Evolutionary conservation across 2,888 invertebrate genomes (phyloP).

Genomic region (Amblyteles armatorius): DNA sequence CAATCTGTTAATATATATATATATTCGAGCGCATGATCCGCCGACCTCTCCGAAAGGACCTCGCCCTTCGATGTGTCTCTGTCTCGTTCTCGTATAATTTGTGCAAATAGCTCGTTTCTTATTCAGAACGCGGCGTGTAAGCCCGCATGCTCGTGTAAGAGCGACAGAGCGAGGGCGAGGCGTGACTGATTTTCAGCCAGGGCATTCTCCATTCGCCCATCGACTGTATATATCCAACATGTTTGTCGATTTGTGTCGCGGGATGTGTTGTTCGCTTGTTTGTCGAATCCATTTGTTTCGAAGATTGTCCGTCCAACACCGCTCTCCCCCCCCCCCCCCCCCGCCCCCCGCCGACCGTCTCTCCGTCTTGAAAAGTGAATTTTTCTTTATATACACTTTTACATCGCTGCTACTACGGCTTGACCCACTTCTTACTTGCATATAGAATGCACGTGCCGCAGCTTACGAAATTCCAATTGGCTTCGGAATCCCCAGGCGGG

Average conservation of each 20-base stretch:
- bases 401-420: conserved; percentile 27
- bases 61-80: conserved; percentile 58
- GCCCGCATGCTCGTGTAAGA: conserved; percentile 55
- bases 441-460: conserved; percentile 40
- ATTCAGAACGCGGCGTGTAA: conserved; percentile 75
- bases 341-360: conserved; percentile 14
- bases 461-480: conserved; percentile 55
- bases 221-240: conserved; percentile 63
- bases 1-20: not conserved
- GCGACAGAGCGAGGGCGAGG: conserved; percentile 48
- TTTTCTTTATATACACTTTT: conserved; percentile 28
- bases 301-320: conserved; percentile 72
- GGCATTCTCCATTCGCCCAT: not conserved
- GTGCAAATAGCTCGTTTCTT: conserved; percentile 76
- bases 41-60: conserved; percentile 44
- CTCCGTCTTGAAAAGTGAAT: conserved; percentile 28
- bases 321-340: conserved; percentile 4
- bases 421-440: conserved; percentile 47
- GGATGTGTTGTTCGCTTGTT: conserved; percentile 73
- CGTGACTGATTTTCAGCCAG: conserved; percentile 45
- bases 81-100: conserved; percentile 71
- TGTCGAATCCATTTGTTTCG: conserved; percentile 77
- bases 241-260: conserved; percentile 67
- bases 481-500: conserved; percentile 17
- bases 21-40: conserved; percentile 30